Evolutionary conservation across 2,113 vertebrate species (phyloP).

Genomic region (Peromyscus polionotus): DNA sequence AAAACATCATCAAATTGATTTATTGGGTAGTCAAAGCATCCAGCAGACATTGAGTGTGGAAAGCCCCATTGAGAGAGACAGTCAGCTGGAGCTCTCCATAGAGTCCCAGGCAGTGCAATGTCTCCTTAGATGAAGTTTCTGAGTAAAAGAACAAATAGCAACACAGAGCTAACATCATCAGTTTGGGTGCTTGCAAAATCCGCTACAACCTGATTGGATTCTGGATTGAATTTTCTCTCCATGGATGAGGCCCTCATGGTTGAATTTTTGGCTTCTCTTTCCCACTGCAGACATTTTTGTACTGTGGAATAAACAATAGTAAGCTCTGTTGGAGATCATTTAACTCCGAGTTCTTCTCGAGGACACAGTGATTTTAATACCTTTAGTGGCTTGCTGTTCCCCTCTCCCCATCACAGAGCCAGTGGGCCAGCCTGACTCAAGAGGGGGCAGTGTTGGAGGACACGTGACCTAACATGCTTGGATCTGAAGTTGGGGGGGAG

Average conservation of each 20-base stretch:
- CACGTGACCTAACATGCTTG: not conserved
- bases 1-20: not conserved
- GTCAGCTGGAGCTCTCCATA: not conserved
- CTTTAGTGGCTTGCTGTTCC: not conserved
- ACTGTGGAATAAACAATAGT: not conserved
- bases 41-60: not conserved
- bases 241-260: not conserved
- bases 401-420: not conserved
- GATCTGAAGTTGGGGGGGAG: not conserved
- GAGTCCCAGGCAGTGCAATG: not conserved
- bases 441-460: too few relatives aligned
- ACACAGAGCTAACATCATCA: not conserved
- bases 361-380: not conserved
- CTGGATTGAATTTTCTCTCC: not conserved
- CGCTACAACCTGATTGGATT: not conserved
- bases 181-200: not conserved
- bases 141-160: not conserved
- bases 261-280: not conserved
- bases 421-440: not conserved
- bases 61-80: not conserved
- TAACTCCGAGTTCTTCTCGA: not conserved
- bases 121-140: not conserved
- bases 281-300: not conserved
- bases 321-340: not conserved
- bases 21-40: not conserved